Base-by-base conservation (phyloP, 2,888 invertebrate genomes). In the Bimastos eiseni region DNA sequence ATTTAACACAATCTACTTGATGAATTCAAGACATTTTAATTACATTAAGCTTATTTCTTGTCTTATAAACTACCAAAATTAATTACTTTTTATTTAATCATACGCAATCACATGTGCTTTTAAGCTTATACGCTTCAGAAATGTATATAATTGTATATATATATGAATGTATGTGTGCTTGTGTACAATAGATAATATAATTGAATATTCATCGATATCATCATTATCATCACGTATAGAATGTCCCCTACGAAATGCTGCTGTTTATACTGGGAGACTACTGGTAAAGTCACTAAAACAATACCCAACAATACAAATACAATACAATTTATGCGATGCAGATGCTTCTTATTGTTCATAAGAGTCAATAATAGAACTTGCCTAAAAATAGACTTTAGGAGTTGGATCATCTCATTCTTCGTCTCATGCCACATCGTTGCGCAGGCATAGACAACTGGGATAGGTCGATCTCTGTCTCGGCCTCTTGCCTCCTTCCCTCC, bases 371-470 rank as follows among this genome's bases (percentile, higher is more conserved):
- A n/a, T n/a, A n/a, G n/a, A n/a, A 36, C 86, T 86, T 92, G 94
- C 95, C 94, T 93, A 92, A 94, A 94, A 41, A 94, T 92, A 30
- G 95, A 95, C 91, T 95, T 95, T 55, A 95, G 91, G 38, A 95
- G 92, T 89, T 95, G 94, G 21, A 93, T 93, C 94, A 95, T 95
- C 92, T 95, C 95, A 55, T 93, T 93, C 90, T 93, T 92, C 1
- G 94, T 94, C 91, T 95, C 95, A 91, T 95, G 95, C 95, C 95
- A 95, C 95, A 95, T 95, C 38, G 95, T 95, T 44, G 95, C 95
- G 91, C 94, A 94, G 90, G 94, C 94, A 92, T 94, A 94, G 34
- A 95, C 94, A 91, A 93, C 93, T 4, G 94, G 94, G 91, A 86
- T 24, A 89, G 83, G 83, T 91, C 91, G 49, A 92, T 91, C 33